phyloP scores from a whole-genome alignment of 2,797 vertebrate species.

The Hippoglossus hippoglossus region DNA sequence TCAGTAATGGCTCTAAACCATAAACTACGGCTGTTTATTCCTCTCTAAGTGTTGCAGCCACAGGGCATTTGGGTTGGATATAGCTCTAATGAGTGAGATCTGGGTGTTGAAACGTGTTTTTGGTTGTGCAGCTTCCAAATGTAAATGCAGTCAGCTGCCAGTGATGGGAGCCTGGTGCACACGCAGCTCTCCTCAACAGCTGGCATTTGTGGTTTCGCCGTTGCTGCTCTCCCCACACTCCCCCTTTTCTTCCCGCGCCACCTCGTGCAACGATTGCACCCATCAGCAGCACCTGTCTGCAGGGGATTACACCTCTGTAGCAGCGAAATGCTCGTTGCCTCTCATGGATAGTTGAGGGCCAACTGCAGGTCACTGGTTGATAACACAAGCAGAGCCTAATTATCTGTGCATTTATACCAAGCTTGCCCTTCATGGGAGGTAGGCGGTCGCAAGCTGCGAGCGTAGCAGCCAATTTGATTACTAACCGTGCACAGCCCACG shows the following conservation, averaged over 20 bases:
- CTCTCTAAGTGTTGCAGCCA: background rate
- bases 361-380: constrained; percentile 18
- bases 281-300: constrained; percentile 60
- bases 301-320: constrained; percentile 48
- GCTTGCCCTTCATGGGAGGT: background rate
- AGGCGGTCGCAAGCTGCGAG: background rate
- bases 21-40: background rate
- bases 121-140: constrained; percentile 9
- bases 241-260: background rate
- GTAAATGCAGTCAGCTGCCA: constrained; percentile 63
- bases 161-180: constrained; percentile 56
- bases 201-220: constrained; percentile 64
- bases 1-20: no score
- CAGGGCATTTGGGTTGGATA: background rate
- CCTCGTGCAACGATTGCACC: constrained; percentile 40
- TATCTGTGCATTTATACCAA: background rate
- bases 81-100: constrained; percentile 25
- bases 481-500: constrained; percentile 1
- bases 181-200: constrained; percentile 57
- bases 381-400: background rate
- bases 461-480: constrained; percentile 3
- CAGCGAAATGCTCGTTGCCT: constrained; percentile 18
- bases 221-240: constrained; percentile 10
- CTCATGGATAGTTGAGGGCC: constrained; percentile 16
- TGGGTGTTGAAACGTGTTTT: constrained; percentile 29